Evolutionary conservation across 2,797 vertebrate species (phyloP), one percentile per base, ranked within the genome.

Genomic region (Coranthus polyacanthus): DNA sequence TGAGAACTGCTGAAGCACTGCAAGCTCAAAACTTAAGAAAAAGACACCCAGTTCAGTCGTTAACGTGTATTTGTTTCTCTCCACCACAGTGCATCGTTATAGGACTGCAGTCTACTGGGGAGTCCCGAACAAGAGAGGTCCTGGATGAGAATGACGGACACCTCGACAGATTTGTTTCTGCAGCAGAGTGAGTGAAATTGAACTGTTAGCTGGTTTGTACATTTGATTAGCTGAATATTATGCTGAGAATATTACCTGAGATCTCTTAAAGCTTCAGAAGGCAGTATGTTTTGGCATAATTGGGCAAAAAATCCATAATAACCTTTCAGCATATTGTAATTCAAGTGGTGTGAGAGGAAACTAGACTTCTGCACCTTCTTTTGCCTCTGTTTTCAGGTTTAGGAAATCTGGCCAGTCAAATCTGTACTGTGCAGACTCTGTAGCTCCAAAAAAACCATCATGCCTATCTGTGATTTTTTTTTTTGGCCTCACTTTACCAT

Each of bases 61-160:
- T 60, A 9, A 74, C 18, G 6, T 44, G 49, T 6, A 5, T 62
- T 43, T 7, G 10, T 42, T 45, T 39, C 34, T 41, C 11, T 51
- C 50, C 21, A 5, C 60, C 4, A 0, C 81, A 97, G 98, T 98
- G 97, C 20, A 92, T 99, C 0, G 98, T 99, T 57, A 97, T 99
- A 0, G 98, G 97, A 15, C 93, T 99, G 74, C 98, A 99, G 94
- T 99, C 98, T n/a, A 99, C 97, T 0, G 98, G 98, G 0, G 98
- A 99, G 89, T 98, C 97, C 0, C 95, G 98, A 17, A 99, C 98
- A 47, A 93, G 98, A 59, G 98, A 99, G 63, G 98, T 99, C 55
- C 90, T 99, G 75, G 98, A 97, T 0, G 96, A 98, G 88, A 99
- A 97, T 0, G 98, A 99, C 0, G 97, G 98, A 0, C 97, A 94